phyloP scores from a whole-genome alignment of 2,113 vertebrate species.

The Semnornis frantzii region DNA sequence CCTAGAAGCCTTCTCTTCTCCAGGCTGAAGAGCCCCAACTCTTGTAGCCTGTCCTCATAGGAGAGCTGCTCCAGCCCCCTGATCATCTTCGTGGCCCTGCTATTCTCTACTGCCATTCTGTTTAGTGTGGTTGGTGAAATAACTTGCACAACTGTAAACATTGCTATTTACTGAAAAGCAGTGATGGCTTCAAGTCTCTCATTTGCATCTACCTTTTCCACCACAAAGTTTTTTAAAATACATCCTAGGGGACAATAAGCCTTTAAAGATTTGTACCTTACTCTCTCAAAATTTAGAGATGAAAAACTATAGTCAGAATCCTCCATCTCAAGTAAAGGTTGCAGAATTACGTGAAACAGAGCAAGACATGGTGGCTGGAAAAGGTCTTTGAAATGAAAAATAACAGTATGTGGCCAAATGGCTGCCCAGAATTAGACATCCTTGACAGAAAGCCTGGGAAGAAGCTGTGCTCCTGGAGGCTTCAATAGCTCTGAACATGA shows the following conservation, averaged over 20 bases:
- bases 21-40: no score
- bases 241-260: neutral
- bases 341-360: neutral
- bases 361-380: neutral
- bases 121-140: neutral
- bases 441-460: neutral
- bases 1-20: no score
- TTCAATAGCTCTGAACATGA: neutral
- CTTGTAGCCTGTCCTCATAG: no score
- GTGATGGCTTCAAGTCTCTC: neutral
- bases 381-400: constrained; percentile 6
- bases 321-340: neutral
- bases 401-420: neutral
- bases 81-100: neutral
- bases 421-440: neutral
- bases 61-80: no score
- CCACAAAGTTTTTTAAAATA: neutral
- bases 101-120: neutral
- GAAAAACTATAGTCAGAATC: neutral
- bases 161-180: neutral
- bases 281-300: neutral
- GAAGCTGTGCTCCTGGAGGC: neutral
- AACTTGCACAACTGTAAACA: neutral
- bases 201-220: neutral
- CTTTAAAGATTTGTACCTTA: neutral